Percentiles rank a stretch among this genome's conserved stretches.
These are phyloP conservation scores for Diacarnus erythraeanus DNA, from an alignment of 37 sponge, comb jelly and placozoan species.

Conservation along the genomic window DNA sequence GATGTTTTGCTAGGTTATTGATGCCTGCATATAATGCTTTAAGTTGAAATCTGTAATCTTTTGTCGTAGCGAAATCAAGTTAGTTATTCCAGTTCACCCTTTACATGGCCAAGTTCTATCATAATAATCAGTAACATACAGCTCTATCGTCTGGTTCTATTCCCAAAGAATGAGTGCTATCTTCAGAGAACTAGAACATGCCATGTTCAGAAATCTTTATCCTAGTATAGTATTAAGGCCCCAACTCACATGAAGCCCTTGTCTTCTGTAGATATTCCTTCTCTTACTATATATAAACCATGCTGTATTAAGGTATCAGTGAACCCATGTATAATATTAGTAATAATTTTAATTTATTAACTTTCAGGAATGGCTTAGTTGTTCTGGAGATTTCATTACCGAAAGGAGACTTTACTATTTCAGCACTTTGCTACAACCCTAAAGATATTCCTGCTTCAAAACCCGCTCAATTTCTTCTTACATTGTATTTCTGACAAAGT, in stretches of 20 bases:
- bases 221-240: neutral
- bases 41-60: too few species aligned
- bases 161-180: too few species aligned
- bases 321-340: too few species aligned
- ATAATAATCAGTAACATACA: too few species aligned
- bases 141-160: neutral
- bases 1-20: too few species aligned
- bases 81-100: neutral
- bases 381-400: constrained; percentile 39
- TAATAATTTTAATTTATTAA: too few species aligned
- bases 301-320: too few species aligned
- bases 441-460: neutral
- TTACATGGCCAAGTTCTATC: neutral
- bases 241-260: neutral
- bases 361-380: constrained; percentile 43
- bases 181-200: too few species aligned
- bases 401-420: constrained; percentile 25
- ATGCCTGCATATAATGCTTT: too few species aligned
- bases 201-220: neutral
- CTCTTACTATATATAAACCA: neutral
- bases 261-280: too few species aligned
- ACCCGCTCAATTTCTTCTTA: constrained; percentile 43
- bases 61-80: too few species aligned
- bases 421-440: neutral
- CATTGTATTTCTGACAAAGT: constrained; percentile 29